These are phyloP conservation scores for Morpho helenor DNA, from an alignment of 2,888 invertebrate genomes.

Conservation along the genomic window DNA sequence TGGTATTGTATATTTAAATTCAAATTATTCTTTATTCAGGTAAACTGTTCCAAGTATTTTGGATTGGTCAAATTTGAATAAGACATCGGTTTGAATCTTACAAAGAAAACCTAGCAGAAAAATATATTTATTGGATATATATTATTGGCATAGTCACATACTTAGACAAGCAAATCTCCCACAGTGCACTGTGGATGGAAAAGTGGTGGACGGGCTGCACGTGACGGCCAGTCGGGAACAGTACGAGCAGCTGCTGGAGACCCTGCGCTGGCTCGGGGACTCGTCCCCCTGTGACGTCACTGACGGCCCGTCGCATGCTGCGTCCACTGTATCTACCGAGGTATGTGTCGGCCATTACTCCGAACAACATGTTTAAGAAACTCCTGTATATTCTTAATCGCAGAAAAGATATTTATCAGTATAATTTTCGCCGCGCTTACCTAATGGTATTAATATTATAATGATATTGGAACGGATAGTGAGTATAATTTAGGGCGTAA, in stretches of 20 bases:
- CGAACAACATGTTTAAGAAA: neutral
- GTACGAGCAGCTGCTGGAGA: constrained; percentile 93
- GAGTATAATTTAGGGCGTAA: no score
- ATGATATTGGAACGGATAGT: no score
- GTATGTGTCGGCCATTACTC: neutral
- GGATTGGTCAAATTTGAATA: no score
- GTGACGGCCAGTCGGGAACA: constrained; percentile 91
- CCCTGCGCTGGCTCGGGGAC: constrained; percentile 58
- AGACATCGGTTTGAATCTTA: no score
- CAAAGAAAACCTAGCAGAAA: neutral
- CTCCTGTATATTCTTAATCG: no score
- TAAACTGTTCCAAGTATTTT: no score
- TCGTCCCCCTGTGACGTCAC: constrained; percentile 32
- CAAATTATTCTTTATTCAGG: neutral
- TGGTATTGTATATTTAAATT: constrained; percentile 18
- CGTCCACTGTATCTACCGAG: constrained; percentile 13
- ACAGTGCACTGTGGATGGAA: constrained; percentile 83
- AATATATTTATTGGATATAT: neutral
- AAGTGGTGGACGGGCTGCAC: constrained; percentile 90
- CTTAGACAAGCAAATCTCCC: neutral
- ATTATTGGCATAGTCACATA: neutral
- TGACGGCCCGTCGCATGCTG: constrained; percentile 24
- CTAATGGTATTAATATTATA: no score
- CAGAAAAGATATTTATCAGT: no score
- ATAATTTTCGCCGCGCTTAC: no score